Conservation (phyloP, 2,797 vertebrate species). For the Choloepus didactylus region DNA sequence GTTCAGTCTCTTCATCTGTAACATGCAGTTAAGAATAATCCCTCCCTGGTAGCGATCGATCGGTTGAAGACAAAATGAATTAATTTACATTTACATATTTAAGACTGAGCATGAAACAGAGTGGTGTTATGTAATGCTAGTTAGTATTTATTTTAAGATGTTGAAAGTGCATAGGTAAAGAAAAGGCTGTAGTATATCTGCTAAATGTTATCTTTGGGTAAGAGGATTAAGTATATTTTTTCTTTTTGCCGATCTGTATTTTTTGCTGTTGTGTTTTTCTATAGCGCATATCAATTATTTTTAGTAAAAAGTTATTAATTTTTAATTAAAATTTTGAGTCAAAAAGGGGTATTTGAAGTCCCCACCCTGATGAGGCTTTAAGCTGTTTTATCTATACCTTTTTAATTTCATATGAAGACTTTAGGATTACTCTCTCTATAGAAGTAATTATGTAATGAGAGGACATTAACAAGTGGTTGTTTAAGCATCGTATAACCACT, state of each 20-base stretch:
- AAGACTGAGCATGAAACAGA: neutral
- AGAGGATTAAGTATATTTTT: slow-evolving; percentile 3
- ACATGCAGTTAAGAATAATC: slow-evolving; percentile 13
- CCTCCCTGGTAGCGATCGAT: neutral
- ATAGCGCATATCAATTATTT: slow-evolving; percentile 1
- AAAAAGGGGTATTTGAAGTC: slow-evolving; percentile 34
- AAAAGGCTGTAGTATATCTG: neutral
- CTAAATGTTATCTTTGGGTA: neutral
- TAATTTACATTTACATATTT: slow-evolving; percentile 39
- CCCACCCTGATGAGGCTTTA: neutral
- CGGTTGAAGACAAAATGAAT: slow-evolving; percentile 19
- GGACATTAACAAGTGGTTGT: slow-evolving; percentile 72
- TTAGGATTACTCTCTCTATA: slow-evolving; percentile 77
- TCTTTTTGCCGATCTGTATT: neutral
- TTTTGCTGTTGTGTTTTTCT: neutral
- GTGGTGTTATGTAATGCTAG: neutral
- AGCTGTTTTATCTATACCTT: neutral
- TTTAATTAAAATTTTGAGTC: slow-evolving; percentile 28
- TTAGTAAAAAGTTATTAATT: neutral
- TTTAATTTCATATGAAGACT: slow-evolving; percentile 39
- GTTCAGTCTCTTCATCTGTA: slow-evolving; percentile 60
- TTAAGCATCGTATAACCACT: slow-evolving; percentile 66
- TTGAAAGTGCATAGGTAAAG: neutral
- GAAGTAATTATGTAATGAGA: slow-evolving; percentile 81
- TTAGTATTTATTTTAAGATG: neutral